A percentile compares a stretch with the other conserved stretches of the same genome.
Evolutionary conservation across 2,888 invertebrate species (phyloP).

Genomic region (Scaptomyza reducta): DNA sequence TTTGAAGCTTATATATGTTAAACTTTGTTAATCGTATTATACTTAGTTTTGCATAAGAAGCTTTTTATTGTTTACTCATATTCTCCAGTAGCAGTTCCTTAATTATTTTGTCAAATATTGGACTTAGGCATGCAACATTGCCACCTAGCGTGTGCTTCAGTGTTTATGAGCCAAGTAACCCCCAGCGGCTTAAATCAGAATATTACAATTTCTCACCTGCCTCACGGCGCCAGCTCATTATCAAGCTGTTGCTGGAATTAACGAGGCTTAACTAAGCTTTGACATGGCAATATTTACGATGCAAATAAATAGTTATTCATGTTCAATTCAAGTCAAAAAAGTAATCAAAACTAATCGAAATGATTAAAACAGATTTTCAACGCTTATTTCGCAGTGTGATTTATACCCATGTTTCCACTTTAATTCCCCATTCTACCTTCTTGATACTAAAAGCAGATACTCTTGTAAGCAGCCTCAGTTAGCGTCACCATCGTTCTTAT

Average conservation of each 20-base stretch:
- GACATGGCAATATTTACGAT: not conserved
- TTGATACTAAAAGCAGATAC: slow-evolving; percentile 2
- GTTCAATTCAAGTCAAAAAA: too few relatives aligned
- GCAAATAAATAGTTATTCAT: too few relatives aligned
- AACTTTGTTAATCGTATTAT: not conserved
- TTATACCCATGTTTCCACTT: not conserved
- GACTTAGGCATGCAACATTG: not conserved
- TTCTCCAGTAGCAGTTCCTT: not conserved
- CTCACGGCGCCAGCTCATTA: not conserved
- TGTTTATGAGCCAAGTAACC: not conserved
- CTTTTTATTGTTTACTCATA: not conserved
- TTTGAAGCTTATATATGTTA: not conserved
- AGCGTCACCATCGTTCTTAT: slow-evolving; percentile 62
- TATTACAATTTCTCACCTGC: not conserved
- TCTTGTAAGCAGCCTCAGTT: slow-evolving; percentile 35
- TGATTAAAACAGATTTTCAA: slow-evolving; percentile 33
- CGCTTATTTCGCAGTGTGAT: not conserved
- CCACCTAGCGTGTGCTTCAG: not conserved
- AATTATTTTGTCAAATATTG: slow-evolving; percentile 3
- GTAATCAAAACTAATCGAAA: slow-evolving; percentile 2
- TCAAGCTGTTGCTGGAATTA: not conserved
- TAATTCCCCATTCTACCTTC: not conserved
- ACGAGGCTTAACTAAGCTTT: not conserved
- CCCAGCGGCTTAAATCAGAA: not conserved
- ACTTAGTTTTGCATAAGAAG: not conserved